Percentiles rank a stretch among this genome's conserved stretches.
phyloP scores from a whole-genome alignment of 2,113 vertebrate species.

The Orientallactaga bullata region DNA sequence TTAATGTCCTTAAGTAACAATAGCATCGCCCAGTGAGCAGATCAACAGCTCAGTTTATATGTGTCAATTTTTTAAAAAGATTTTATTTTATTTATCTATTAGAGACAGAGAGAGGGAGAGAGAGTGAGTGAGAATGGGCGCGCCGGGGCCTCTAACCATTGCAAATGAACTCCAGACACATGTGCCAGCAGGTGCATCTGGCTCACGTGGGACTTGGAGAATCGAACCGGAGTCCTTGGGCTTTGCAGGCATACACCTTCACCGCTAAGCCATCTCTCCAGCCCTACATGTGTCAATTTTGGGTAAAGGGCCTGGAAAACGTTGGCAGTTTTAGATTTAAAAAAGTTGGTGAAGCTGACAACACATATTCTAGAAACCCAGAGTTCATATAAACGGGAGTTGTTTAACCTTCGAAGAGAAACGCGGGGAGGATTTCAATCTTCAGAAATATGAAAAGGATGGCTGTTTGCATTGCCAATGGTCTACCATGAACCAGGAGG shows the following conservation, averaged over 20 bases:
- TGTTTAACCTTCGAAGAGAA: slow-evolving; percentile 29
- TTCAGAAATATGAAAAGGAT: slow-evolving; percentile 1
- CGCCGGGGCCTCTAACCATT: too few relatives aligned
- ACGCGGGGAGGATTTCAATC: not conserved
- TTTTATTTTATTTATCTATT: too few relatives aligned
- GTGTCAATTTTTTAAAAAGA: not conserved
- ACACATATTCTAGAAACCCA: not conserved
- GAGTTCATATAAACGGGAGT: not conserved
- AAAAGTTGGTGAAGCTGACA: not conserved
- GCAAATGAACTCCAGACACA: too few relatives aligned
- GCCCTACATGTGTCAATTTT: not conserved
- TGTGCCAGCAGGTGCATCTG: too few relatives aligned
- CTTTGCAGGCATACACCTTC: too few relatives aligned
- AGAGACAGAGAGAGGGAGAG: too few relatives aligned
- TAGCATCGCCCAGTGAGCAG: not conserved
- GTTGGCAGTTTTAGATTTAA: not conserved
- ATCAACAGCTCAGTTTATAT: not conserved
- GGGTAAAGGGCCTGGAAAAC: not conserved
- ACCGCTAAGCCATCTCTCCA: too few relatives aligned
- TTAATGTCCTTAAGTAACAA: not conserved
- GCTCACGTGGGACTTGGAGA: too few relatives aligned
- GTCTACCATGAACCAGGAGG: not conserved
- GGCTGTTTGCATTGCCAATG: not conserved
- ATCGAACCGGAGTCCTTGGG: too few relatives aligned
- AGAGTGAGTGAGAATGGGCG: too few relatives aligned